phyloP scores from a whole-genome alignment of 2,113 vertebrate genomes.

The Physeter macrocephalus region DNA sequence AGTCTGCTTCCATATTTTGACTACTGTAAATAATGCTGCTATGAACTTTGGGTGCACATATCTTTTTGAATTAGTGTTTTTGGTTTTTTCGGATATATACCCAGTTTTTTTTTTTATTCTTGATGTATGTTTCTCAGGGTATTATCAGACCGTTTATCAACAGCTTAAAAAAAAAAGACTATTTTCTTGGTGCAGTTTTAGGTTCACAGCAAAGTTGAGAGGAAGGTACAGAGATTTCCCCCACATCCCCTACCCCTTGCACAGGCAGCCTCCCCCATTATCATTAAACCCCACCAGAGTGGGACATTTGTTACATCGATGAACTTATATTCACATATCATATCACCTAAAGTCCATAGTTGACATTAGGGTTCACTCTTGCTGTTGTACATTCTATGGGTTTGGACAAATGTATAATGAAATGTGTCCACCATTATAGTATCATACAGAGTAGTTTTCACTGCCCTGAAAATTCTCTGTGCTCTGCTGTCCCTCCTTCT shows the following conservation, averaged over 20 bases:
- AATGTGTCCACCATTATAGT: background rate
- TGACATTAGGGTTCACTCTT: background rate
- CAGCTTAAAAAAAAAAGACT: background rate
- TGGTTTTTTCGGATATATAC: background rate
- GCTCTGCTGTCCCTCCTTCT: too few relatives aligned
- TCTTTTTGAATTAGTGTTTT: background rate
- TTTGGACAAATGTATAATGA: background rate
- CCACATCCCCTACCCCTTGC: background rate
- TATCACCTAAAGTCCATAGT: background rate
- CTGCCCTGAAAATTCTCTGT: background rate
- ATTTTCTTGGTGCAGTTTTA: background rate
- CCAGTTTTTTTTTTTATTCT: background rate
- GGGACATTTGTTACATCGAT: too few relatives aligned
- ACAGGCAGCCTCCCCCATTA: too few relatives aligned
- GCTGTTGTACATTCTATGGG: background rate
- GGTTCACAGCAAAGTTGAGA: background rate
- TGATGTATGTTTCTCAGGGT: background rate
- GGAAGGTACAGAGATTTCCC: background rate
- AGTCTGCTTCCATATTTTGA: background rate
- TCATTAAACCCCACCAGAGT: background rate
- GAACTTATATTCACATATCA: background rate
- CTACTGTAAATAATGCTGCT: too few relatives aligned
- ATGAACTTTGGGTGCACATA: too few relatives aligned
- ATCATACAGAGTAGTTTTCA: background rate
- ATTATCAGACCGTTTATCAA: background rate